These are phyloP conservation scores for Dissostichus mawsoni DNA, from an alignment of 2,113 vertebrate species.

Conservation along the genomic window DNA sequence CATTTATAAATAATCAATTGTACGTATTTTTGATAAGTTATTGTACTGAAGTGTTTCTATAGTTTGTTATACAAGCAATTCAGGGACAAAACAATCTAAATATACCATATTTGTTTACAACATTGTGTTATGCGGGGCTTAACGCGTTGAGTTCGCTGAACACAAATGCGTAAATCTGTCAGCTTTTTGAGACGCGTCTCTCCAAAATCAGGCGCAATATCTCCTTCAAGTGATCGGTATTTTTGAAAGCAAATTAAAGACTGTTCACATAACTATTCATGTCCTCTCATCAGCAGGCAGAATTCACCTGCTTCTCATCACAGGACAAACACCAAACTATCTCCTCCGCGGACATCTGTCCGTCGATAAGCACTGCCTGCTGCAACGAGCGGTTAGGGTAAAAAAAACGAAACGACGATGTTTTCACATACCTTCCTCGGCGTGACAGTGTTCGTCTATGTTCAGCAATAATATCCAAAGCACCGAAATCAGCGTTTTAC, in stretches of 20 bases:
- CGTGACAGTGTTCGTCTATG: conserved; percentile 47
- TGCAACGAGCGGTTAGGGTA: conserved; percentile 13
- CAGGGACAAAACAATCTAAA: not conserved
- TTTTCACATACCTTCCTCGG: conserved; percentile 83
- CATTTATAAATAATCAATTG: not conserved
- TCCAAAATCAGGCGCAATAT: not conserved
- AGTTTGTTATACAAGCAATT: not conserved
- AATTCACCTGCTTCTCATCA: conserved; percentile 51
- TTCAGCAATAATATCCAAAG: conserved; percentile 85
- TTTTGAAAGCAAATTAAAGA: not conserved
- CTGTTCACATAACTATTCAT: not conserved
- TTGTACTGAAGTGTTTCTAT: not conserved
- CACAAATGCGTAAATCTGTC: conserved; percentile 34
- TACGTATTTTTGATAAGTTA: not conserved
- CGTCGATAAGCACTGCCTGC: conserved; percentile 6
- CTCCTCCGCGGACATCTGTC: conserved; percentile 39
- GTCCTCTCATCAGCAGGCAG: too few relatives aligned
- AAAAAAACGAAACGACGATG: not conserved
- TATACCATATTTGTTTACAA: not conserved
- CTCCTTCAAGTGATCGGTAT: not conserved
- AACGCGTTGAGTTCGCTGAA: not conserved
- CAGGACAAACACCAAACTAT: conserved; percentile 45
- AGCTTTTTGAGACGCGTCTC: conserved; percentile 9
- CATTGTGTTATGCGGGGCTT: not conserved
- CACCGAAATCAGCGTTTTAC: conserved; percentile 73